These are phyloP conservation scores for Papilio dardanus DNA, from an alignment of 1,140 invertebrate genomes.

Conservation along the genomic window DNA sequence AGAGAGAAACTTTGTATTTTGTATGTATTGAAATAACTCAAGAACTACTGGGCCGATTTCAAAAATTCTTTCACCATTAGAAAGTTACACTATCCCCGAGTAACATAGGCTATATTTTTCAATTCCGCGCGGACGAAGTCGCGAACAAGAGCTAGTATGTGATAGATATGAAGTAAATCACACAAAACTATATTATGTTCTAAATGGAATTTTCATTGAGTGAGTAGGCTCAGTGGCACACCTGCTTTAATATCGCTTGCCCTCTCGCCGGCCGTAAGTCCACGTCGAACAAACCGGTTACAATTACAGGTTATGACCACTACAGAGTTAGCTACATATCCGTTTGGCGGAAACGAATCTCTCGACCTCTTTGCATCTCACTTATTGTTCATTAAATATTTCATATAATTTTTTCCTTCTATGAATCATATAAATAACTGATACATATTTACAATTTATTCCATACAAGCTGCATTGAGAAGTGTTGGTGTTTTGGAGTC, in stretches of 20 bases:
- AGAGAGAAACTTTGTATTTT: no score
- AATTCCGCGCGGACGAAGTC: no score
- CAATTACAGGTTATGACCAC: conserved; percentile 72
- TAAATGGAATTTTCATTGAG: conserved; percentile 77
- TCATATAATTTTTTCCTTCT: background rate
- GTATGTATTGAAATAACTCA: no score
- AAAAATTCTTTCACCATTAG: no score
- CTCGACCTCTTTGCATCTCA: conserved; percentile 49
- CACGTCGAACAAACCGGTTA: conserved; percentile 77
- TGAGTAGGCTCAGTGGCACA: conserved; percentile 70
- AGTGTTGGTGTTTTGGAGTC: no score
- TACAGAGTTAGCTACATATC: conserved; percentile 67
- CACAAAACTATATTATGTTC: conserved; percentile 59
- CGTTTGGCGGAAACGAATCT: conserved; percentile 77
- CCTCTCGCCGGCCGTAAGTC: conserved; percentile 71
- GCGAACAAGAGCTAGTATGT: background rate
- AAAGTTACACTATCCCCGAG: no score
- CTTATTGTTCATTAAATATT: conserved; percentile 44
- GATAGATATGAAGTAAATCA: conserved; percentile 50
- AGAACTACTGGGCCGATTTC: no score
- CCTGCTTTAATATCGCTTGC: conserved; percentile 78
- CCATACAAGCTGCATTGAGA: no score
- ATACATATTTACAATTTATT: background rate
- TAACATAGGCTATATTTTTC: no score
- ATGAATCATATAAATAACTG: background rate